Base-by-base conservation (phyloP, 2,888 invertebrate species). In the Ernsta delagoae region DNA sequence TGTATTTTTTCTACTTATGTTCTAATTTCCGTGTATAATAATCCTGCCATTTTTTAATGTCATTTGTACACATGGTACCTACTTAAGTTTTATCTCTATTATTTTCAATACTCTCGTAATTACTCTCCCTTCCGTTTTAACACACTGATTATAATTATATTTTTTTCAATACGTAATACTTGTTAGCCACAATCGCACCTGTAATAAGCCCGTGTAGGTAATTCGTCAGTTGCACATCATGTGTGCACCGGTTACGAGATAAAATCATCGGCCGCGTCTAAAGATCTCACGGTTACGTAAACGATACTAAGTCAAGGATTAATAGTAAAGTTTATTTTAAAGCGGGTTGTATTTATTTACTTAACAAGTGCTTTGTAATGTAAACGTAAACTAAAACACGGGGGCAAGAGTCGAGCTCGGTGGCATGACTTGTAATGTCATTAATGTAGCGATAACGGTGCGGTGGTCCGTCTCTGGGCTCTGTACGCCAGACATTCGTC, bases 331-430 rank as follows among this genome's bases (percentile, higher is more conserved):
- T 90, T 92, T 92, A 90, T 89, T 86, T 91, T 90, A 88, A 87
- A 86, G 81, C 87, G 36, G 80, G 75, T 81, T 87, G 79, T 91
- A 90, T 92, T 92, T 92, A 90, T 92, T 91, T 91, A 90, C 85
- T 82, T 83, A 87, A 89, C 89, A 89, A 90, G 91, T 92, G 89
- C 88, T 92, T 88, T 88, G 89, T 88, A 87, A 86, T 85, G 84
- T 86, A 86, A 89, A 89, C 85, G 87, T 89, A 88, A 89, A 89
- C 73, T 73, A 74, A 74, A 73, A 75, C 74, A 74, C 70, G 71
- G 82, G 79, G 79, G 79, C 81, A 78, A 76, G 73, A 77, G 74
- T 75, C 73, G 76, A 78, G 78, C 79, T 50, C 67, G 67, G 70
- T 56, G 63, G 61, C 48, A 43, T 57, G 59, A 41, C 65, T 50